Conservation (phyloP, 23 tunicate genomes). For the Pegea sp. region DNA sequence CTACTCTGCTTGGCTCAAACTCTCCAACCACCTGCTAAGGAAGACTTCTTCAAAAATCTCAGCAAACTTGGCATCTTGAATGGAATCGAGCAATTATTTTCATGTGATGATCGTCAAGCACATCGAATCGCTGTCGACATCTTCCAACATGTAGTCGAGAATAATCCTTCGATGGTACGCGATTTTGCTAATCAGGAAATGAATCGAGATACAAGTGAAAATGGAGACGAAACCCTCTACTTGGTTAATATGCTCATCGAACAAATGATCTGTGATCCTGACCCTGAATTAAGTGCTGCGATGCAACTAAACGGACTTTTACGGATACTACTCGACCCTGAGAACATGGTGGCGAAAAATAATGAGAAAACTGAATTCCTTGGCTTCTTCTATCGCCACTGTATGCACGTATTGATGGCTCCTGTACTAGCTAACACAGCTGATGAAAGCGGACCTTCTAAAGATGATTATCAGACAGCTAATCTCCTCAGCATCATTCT, state of each 20-base stretch:
- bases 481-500: slow-evolving; percentile 70
- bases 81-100: slow-evolving; percentile 38
- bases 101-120: slow-evolving; percentile 24
- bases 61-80: slow-evolving; percentile 44
- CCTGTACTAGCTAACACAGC: slow-evolving; percentile 90
- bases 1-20: slow-evolving; percentile 62
- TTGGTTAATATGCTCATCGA: slow-evolving; percentile 73
- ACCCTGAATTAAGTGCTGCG: slow-evolving; percentile 74
- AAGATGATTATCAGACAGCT: slow-evolving; percentile 79
- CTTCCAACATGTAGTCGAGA: slow-evolving; percentile 76
- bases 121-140: slow-evolving; percentile 65
- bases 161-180: slow-evolving; percentile 90
- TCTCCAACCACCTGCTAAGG: slow-evolving; percentile 48
- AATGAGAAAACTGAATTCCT: slow-evolving; percentile 88
- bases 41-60: slow-evolving; percentile 43
- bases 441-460: slow-evolving; percentile 37
- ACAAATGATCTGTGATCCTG: slow-evolving; percentile 91
- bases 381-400: slow-evolving; percentile 64
- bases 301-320: slow-evolving; percentile 56
- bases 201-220: slow-evolving; percentile 4
- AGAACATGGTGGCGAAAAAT: slow-evolving; percentile 88
- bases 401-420: slow-evolving; percentile 96
- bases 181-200: slow-evolving; percentile 61
- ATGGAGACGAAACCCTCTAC: slow-evolving; percentile 45
- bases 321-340: slow-evolving; percentile 71